Base-by-base conservation (phyloP, 1,140 invertebrate species). In the Armadillidium nasatum region DNA sequence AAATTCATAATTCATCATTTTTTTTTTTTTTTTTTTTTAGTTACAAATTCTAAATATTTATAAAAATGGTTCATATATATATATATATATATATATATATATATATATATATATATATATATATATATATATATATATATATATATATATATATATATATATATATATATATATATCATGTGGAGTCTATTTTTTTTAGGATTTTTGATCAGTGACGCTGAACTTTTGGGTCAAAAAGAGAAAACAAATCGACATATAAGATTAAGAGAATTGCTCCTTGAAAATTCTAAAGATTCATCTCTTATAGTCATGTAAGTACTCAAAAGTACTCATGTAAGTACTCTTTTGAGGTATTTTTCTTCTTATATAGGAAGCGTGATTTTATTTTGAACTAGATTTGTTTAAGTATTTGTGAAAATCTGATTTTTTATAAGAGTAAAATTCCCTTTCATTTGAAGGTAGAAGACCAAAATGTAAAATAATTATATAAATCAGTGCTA, bases 171-270 rank as follows among this genome's bases (percentile, higher is more conserved):
- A n/a, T n/a, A n/a, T n/a, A n/a, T n/a, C n/a, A n/a, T n/a, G n/a
- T n/a, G n/a, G n/a, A n/a, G n/a, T 9, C 9, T 50, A 50, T 50
- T 50, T n/a, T 70, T 71, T 70, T 7, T 68, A 81, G 81, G 78
- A 10, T 11, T 80, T 22, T n/a, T 69, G 13, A 87, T 96, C n/a
- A 90, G 90, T 21, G 92, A 94, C 76, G 89, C 92, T 10, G 95
- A 97, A 84, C 84, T n/a, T 96, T 79, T 92, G 44, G 90, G 93
- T 0, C 90, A 95, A 78, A 92, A 91, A 83, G 93, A 95, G 79
- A 96, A 97, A 85, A 96, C 94, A 7, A 92, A 95, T 84, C 88
- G 95, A 15, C 94, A 97, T 84, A 88, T 98, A 70, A 89, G 95
- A 44, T 85, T 98, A 68, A 87, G 94, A 71, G 95, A 98, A 85